Evolutionary conservation across 2,113 vertebrate species (phyloP), one percentile per base, ranked within the genome.

Genomic region (Piprites chloris): DNA sequence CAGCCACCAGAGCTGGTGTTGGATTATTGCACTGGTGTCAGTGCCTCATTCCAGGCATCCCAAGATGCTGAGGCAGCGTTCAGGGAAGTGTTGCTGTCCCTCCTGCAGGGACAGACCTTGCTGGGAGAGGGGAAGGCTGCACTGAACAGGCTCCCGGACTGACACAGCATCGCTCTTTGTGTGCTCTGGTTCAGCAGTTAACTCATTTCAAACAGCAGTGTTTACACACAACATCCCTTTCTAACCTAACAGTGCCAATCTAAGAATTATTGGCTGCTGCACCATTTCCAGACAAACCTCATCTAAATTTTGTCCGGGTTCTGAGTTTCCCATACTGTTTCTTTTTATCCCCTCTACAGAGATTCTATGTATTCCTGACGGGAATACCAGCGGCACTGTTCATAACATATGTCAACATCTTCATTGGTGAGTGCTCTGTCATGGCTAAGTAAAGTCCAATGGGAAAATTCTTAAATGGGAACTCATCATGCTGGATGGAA

Each of bases 391-490:
- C 98, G 62, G 97, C 83, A 7, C 30, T 98, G 23, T 27, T 98
- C 63, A 93, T 99, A 96, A 98, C 98, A 0, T 96, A 93, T 37
- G 97, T 99, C 85, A 99, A 99, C 93, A 4, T 99, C 85, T 99
- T 99, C 58, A 90, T 99, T 55, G 99, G 99, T 99, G 97, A 98
- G 99, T 98, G 62, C 16, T 89, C 37, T 90, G 16, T 72, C 27
- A 6, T 27, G 27, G 61, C 47, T 27, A 53, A 72, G 12, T 26
- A 44, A 37, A 61, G 61, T 44, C 35, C 26, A 12, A 14, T 12
- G 32, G 53, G 37, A 26, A 1, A 49, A 65, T 66, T 71, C 27
- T 18, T 61, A 46, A 67, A 44, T 30, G n/a, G n/a, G 63, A 93
- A 44, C 17, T 53, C 49, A 76, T 27, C 27, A 28, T 30, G 71